phyloP scores from a whole-genome alignment of 1,140 invertebrate species.

The Monomorium pharaonis region DNA sequence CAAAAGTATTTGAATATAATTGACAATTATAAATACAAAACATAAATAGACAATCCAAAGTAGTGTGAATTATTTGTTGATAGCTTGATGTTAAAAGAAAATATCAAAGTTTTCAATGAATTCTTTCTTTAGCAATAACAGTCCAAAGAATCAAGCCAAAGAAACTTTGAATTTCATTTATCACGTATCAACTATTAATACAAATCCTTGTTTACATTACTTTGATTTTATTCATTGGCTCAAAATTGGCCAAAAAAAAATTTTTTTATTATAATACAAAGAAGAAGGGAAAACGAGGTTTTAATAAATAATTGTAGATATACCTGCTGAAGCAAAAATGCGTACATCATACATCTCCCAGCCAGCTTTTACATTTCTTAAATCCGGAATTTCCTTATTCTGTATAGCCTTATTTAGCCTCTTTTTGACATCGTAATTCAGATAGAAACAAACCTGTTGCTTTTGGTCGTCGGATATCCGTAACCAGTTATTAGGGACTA shows the following conservation, averaged over 20 bases:
- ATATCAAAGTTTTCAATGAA: not conserved
- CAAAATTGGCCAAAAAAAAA: not conserved
- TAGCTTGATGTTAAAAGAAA: slow-evolving; percentile 8
- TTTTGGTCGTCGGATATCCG: not conserved
- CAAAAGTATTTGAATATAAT: slow-evolving; percentile 33
- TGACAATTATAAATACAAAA: slow-evolving; percentile 29
- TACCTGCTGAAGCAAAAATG: slow-evolving; percentile 27
- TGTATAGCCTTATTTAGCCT: not conserved
- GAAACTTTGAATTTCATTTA: slow-evolving; percentile 12
- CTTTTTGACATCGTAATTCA: no score
- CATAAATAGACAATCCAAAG: not conserved
- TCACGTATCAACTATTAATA: not conserved
- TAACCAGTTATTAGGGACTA: slow-evolving; percentile 36
- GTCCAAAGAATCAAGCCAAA: not conserved
- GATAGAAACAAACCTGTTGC: not conserved
- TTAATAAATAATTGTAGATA: no score
- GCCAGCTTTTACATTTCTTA: not conserved
- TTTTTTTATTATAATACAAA: no score
- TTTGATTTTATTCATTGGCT: slow-evolving; percentile 7
- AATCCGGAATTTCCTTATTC: slow-evolving; percentile 20
- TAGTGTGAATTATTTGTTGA: slow-evolving; percentile 1
- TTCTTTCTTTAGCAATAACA: not conserved
- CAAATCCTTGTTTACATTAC: not conserved
- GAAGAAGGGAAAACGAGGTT: no score
- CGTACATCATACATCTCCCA: slow-evolving; percentile 27